Percentiles rank a stretch among this genome's conserved stretches.
Conservation (phyloP, 1,140 invertebrate genomes). For the Hyphantria cunea region DNA sequence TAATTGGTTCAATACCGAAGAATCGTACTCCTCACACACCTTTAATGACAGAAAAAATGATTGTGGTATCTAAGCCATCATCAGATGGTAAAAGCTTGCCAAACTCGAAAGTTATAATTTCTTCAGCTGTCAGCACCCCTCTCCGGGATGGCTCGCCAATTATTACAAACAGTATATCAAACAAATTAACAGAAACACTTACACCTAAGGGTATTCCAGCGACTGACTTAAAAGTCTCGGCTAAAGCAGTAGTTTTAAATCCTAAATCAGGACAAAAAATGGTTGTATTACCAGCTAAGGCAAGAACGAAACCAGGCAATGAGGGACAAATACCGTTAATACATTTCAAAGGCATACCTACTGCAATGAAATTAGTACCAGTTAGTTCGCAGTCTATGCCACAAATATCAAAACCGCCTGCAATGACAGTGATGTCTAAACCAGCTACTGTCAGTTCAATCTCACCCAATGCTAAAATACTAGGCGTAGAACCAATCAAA, state of each 20-base stretch:
- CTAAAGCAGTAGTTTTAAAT: constrained; percentile 77
- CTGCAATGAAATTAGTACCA: constrained; percentile 75
- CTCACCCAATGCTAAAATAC: constrained; percentile 57
- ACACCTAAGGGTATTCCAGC: constrained; percentile 76
- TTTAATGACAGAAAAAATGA: constrained; percentile 74
- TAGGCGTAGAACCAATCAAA: constrained; percentile 72
- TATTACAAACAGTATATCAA: constrained; percentile 50
- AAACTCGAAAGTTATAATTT: constrained; percentile 69
- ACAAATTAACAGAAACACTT: constrained; percentile 61
- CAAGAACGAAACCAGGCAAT: constrained; percentile 56
- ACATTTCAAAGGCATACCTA: constrained; percentile 74
- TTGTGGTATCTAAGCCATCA: constrained; percentile 73
- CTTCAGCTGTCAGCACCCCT: constrained; percentile 60
- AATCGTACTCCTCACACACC: constrained; percentile 45
- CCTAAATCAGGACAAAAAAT: constrained; percentile 80
- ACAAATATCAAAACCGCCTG: constrained; percentile 50
- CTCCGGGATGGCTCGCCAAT: constrained; percentile 49
- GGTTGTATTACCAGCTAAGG: constrained; percentile 75
- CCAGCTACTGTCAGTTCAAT: constrained; percentile 51
- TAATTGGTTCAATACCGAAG: constrained; percentile 66
- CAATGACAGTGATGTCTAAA: constrained; percentile 63
- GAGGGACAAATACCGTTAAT: constrained; percentile 69
- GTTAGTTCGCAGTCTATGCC: constrained; percentile 65
- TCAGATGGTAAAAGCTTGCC: constrained; percentile 56
- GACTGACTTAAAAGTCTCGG: constrained; percentile 76